These are phyloP conservation scores for Drosophila subobscura DNA, from an alignment of 1,140 invertebrate species.

Conservation along the genomic window DNA sequence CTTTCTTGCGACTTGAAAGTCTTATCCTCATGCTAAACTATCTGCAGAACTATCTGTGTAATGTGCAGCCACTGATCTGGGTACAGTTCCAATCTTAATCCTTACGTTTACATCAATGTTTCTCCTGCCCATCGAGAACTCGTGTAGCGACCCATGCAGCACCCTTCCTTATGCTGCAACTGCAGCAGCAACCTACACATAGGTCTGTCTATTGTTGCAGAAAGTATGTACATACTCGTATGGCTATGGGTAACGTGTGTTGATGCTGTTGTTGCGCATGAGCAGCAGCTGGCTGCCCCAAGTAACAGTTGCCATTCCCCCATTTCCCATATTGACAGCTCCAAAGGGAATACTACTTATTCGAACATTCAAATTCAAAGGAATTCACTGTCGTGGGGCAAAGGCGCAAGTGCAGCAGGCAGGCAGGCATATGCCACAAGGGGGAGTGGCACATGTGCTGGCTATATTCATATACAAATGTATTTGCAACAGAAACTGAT, in stretches of 20 bases:
- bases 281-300: constrained; percentile 53
- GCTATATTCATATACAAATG: constrained; percentile 54
- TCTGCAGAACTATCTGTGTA: too few relatives aligned
- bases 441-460: constrained; percentile 34
- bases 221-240: constrained; percentile 5
- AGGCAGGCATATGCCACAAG: constrained; percentile 5
- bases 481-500: constrained; percentile 70
- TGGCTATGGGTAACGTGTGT: not conserved
- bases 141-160: not conserved
- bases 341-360: constrained; percentile 28
- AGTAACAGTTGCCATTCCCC: constrained; percentile 9
- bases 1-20: not conserved
- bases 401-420: constrained; percentile 39
- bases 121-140: not conserved
- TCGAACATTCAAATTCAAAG: constrained; percentile 55
- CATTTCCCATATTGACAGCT: constrained; percentile 52
- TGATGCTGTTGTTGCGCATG: constrained; percentile 74
- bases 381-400: constrained; percentile 42
- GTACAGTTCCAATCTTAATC: too few relatives aligned
- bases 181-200: constrained; percentile 14
- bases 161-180: constrained; percentile 17
- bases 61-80: too few relatives aligned
- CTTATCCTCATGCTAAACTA: too few relatives aligned
- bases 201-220: constrained; percentile 57
- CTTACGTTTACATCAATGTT: too few relatives aligned